Evolutionary conservation across 1,140 invertebrate genomes (phyloP), one percentile per base, ranked within the genome.

Genomic region (Carcinoscorpius rotundicauda): DNA sequence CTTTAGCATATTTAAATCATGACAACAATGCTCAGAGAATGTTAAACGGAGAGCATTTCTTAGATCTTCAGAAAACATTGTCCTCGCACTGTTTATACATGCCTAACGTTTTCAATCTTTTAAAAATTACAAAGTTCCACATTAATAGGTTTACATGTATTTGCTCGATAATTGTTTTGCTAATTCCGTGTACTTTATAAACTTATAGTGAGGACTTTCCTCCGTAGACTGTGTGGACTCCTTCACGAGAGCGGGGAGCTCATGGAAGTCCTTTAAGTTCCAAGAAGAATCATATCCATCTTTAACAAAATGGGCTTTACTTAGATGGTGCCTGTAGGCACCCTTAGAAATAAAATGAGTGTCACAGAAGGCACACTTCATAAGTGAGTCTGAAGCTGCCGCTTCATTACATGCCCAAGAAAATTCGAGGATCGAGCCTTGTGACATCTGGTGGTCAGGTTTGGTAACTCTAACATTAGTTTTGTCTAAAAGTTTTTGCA

Each of bases 291-390:
- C 87, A 5, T 86, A 86, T 8, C 88, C 89, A 71, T 95, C 92
- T 76, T 95, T 96, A 50, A 95, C 89, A 73, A 96, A 92, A 78
- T 97, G 93, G 86, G 95, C 93, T 75, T 97, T 95, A 60, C 91
- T 93, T 65, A 97, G 78, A 73, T 97, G 94, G 77, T 96, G 93
- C 71, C 94, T 84, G 78, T 96, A 97, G 3, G 93, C 93, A 51
- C 93, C 93, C 78, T 96, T 97, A 3, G 93, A 95, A 63, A 93
- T 90, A 75, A 97, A 96, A 5, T 91, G 89, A 29, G 92, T 93
- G 78, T 96, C 93, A 81, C 94, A 97, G 71, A 94, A 91, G 11
- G 92, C 89, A 79, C 93, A 97, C 76, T 95, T 95, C 84, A 94
- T 91, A 58, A 91, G 87, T 3, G 87, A 89, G 64, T 68, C 70